phyloP scores from a whole-genome alignment of 2,797 vertebrate genomes.

The Atherinosoma microstoma region DNA sequence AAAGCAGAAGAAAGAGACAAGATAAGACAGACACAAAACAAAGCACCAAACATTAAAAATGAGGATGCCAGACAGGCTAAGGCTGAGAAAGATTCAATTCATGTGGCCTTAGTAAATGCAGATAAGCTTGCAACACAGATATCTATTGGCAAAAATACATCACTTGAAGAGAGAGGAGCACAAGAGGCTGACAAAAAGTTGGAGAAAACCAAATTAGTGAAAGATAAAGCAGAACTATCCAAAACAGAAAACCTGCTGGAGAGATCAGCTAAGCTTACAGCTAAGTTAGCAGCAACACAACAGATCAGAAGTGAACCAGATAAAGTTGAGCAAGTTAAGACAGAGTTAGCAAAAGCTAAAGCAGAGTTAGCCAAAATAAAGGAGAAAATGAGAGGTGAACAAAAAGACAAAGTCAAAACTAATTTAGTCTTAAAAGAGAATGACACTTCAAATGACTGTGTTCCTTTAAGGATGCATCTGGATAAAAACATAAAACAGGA shows the following conservation, averaged over 20 bases:
- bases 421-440: constrained; percentile 31
- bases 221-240: constrained; percentile 27
- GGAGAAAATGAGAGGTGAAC: constrained; percentile 71
- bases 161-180: constrained; percentile 14
- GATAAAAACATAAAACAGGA: constrained; percentile 37
- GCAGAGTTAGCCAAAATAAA: constrained; percentile 74
- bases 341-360: constrained; percentile 76
- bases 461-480: constrained; percentile 4
- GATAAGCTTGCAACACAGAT: constrained; percentile 5
- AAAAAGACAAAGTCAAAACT: constrained; percentile 56
- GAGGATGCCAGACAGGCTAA: constrained; percentile 25
- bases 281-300: constrained; percentile 37
- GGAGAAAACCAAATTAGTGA: constrained; percentile 27
- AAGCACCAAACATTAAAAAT: constrained; percentile 33
- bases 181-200: constrained; percentile 24
- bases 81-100: constrained; percentile 9
- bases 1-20: constrained; percentile 29
- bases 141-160: constrained; percentile 4
- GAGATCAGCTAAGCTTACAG: constrained; percentile 35
- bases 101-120: constrained; percentile 11
- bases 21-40: constrained; percentile 17
- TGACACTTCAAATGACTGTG: constrained; percentile 15
- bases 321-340: constrained; percentile 70
- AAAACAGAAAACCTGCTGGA: constrained; percentile 48
- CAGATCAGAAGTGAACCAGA: constrained; percentile 57